phyloP scores from a whole-genome alignment of 2,888 invertebrate genomes.

The Taphrorychus bicolor region DNA sequence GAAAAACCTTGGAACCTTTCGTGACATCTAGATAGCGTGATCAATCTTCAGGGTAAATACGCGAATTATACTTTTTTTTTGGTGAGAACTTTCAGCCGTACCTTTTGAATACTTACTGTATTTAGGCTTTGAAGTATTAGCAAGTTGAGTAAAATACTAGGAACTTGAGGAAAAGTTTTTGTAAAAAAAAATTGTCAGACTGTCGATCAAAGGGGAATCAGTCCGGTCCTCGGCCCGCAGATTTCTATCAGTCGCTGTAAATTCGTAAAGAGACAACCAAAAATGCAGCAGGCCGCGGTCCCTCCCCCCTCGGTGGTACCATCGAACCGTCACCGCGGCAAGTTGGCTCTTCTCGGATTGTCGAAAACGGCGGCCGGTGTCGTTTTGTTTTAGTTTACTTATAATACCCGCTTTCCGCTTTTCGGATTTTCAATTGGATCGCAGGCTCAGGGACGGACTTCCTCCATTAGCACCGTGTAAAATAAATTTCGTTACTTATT shows the following conservation, averaged over 20 bases:
- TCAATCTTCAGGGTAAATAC: no score
- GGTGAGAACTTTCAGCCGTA: no score
- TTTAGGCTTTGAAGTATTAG: no score
- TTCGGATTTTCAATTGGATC: conserved; percentile 51
- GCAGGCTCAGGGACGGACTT: conserved; percentile 27
- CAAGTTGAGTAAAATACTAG: no score
- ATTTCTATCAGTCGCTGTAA: conserved; percentile 58
- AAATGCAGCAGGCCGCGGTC: conserved; percentile 48
- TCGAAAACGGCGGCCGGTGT: conserved; percentile 37
- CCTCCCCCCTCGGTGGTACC: conserved; percentile 29
- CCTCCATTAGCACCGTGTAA: neutral
- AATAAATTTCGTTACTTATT: no score
- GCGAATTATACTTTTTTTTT: no score
- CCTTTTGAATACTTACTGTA: no score
- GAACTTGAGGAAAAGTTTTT: no score
- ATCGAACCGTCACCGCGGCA: conserved; percentile 21
- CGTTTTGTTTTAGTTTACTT: conserved; percentile 46
- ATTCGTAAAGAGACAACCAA: conserved; percentile 52
- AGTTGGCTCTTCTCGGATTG: conserved; percentile 30
- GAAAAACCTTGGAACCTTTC: conserved; percentile 12
- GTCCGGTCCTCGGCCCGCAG: conserved; percentile 49
- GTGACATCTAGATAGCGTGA: conserved; percentile 4
- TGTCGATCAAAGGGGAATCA: conserved; percentile 35
- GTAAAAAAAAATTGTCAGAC: conserved; percentile 6
- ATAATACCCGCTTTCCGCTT: conserved; percentile 50